Percentiles rank a stretch among this genome's conserved stretches.
Evolutionary conservation across 2,888 invertebrate genomes (phyloP).

Genomic region (Lithophane semibrunnea): DNA sequence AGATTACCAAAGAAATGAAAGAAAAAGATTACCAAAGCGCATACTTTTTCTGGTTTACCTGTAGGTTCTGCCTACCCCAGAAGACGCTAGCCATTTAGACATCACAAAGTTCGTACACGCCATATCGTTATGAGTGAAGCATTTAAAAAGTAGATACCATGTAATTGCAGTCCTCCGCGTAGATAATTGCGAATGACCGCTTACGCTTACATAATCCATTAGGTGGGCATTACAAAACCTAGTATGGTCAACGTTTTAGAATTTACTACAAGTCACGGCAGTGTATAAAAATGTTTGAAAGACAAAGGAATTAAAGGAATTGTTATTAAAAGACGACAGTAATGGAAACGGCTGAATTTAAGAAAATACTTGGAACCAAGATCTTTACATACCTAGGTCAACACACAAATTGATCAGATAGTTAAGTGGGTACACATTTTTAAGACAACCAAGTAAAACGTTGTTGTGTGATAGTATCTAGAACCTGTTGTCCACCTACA

Average conservation of each 20-base stretch:
- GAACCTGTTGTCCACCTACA: constrained; percentile 58
- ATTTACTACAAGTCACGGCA: background rate
- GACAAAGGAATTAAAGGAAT: background rate
- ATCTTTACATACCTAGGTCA: background rate
- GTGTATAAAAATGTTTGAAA: background rate
- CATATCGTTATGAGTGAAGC: constrained; percentile 39
- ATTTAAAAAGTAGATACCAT: constrained; percentile 55
- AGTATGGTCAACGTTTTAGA: constrained; percentile 20
- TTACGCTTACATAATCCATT: constrained; percentile 59
- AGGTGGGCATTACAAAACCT: constrained; percentile 38
- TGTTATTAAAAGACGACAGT: background rate
- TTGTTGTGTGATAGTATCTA: constrained; percentile 67
- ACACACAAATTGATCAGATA: constrained; percentile 54
- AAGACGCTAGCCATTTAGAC: background rate
- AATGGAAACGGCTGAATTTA: background rate
- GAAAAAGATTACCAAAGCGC: background rate
- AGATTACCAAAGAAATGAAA: too few species aligned
- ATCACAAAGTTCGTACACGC: constrained; percentile 8
- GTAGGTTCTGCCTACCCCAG: background rate
- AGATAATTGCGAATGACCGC: constrained; percentile 57
- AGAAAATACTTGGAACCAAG: background rate
- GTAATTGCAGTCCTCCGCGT: constrained; percentile 56
- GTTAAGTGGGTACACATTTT: constrained; percentile 17
- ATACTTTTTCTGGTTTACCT: background rate
- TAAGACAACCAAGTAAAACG: constrained; percentile 43